These are phyloP conservation scores for Panagrolaimus sp. DNA, from an alignment of 1,140 invertebrate species.

Conservation along the genomic window DNA sequence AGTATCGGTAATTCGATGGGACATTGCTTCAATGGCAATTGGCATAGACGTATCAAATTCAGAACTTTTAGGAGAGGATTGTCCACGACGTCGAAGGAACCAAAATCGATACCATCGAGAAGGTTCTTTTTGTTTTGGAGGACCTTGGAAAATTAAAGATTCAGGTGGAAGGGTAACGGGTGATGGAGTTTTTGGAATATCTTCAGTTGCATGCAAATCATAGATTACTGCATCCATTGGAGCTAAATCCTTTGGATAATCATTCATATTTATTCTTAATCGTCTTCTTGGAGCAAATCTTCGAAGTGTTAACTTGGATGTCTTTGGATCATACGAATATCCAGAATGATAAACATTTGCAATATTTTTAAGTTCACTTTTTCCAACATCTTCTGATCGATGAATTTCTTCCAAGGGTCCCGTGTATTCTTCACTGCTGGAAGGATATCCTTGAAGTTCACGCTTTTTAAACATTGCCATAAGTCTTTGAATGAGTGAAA, in stretches of 20 bases:
- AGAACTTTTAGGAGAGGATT: background rate
- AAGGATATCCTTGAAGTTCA: background rate
- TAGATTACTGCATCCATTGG: background rate
- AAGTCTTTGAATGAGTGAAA: slow-evolving; percentile 1
- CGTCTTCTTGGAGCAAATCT: background rate
- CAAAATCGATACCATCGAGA: background rate
- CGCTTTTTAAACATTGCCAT: background rate
- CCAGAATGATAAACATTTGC: slow-evolving; percentile 31
- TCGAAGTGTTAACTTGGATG: background rate
- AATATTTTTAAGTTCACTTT: slow-evolving; percentile 20
- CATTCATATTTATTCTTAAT: slow-evolving; percentile 1
- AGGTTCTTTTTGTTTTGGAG: background rate
- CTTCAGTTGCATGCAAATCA: background rate
- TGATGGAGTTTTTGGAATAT: background rate
- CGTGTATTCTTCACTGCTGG: slow-evolving; percentile 8
- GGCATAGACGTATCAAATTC: background rate
- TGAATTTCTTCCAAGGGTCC: slow-evolving; percentile 31
- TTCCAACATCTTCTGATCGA: slow-evolving; percentile 29
- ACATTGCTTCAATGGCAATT: background rate
- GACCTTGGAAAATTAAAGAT: background rate
- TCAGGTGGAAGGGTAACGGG: background rate
- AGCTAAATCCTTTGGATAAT: slow-evolving; percentile 4
- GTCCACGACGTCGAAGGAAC: slow-evolving; percentile 2
- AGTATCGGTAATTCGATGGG: background rate
- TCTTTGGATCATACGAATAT: slow-evolving; percentile 16